Conservation (phyloP, 2,113 vertebrate species). For the Carollia perspicillata region DNA sequence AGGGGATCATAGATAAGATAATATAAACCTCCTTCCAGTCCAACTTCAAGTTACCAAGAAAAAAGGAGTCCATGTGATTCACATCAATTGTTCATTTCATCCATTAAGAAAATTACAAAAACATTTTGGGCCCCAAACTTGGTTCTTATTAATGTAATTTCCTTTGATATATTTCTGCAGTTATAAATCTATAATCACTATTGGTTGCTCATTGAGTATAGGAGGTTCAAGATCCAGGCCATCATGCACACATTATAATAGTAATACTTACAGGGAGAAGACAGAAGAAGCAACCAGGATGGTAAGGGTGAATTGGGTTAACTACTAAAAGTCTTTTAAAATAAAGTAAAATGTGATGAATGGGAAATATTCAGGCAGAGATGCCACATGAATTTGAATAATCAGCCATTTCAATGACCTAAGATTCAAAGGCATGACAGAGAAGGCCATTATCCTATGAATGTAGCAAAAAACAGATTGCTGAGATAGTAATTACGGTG, state of each 20-base stretch:
- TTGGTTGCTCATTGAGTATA: background rate
- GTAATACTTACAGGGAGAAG: background rate
- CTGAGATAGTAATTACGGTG: background rate
- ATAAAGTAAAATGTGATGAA: background rate
- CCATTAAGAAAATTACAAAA: background rate
- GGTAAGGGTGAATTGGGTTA: background rate
- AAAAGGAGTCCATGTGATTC: slow-evolving; percentile 15
- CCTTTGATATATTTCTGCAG: background rate
- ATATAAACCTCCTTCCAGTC: background rate
- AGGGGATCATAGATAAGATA: background rate
- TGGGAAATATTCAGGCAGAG: background rate
- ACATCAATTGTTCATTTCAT: background rate
- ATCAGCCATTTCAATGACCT: slow-evolving; percentile 5
- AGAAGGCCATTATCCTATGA: background rate
- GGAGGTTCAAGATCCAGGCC: background rate
- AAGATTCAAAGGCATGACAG: slow-evolving; percentile 19
- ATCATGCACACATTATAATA: background rate
- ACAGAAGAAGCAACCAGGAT: background rate
- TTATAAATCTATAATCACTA: background rate
- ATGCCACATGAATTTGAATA: slow-evolving; percentile 36
- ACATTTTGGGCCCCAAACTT: background rate
- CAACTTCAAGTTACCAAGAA: background rate
- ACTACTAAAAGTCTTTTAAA: slow-evolving; percentile 5
- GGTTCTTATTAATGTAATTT: background rate
- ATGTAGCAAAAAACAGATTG: background rate